Evolutionary conservation across 1,140 invertebrate genomes (phyloP).

Genomic region (Ceratosolen solmsi): DNA sequence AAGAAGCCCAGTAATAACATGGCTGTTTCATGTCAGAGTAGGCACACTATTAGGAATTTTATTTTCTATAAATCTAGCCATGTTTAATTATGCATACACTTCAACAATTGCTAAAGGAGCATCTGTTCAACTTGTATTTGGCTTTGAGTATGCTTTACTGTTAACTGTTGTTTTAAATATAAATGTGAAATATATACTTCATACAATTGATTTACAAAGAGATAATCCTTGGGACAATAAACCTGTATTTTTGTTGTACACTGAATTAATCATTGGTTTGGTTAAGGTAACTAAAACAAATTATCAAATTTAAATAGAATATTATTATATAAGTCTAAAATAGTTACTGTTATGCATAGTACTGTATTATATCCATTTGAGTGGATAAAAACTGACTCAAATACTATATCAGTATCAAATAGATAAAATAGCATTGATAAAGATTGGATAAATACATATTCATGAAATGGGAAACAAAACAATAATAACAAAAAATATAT

Average conservation of each 20-base stretch:
- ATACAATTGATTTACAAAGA: slow-evolving; percentile 94
- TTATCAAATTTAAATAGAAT: too few relatives aligned
- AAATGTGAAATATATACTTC: slow-evolving; percentile 94
- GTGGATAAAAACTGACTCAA: too few relatives aligned
- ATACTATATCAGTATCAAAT: too few relatives aligned
- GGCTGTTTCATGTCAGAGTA: slow-evolving; percentile 95
- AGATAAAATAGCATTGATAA: too few relatives aligned
- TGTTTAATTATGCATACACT: slow-evolving; percentile 95
- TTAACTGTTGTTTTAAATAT: slow-evolving; percentile 96
- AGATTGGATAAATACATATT: too few relatives aligned
- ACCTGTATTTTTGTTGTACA: slow-evolving; percentile 96
- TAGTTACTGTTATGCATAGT: too few relatives aligned
- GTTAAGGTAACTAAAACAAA: slow-evolving; percentile 75
- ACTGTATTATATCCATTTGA: too few relatives aligned
- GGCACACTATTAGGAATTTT: slow-evolving; percentile 88
- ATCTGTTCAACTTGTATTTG: slow-evolving; percentile 98
- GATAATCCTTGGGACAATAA: slow-evolving; percentile 99
- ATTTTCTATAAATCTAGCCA: slow-evolving; percentile 87
- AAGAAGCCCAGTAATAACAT: slow-evolving; percentile 96
- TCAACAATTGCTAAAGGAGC: slow-evolving; percentile 95
- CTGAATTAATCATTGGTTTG: slow-evolving; percentile 94
- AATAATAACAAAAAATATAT: too few relatives aligned
- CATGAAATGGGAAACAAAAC: too few relatives aligned
- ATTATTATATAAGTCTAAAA: too few relatives aligned
- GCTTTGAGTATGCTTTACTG: slow-evolving; percentile 99